These are phyloP conservation scores for Ptychobarbus kaznakovi DNA, from an alignment of 2,797 vertebrate genomes.

Conservation along the genomic window DNA sequence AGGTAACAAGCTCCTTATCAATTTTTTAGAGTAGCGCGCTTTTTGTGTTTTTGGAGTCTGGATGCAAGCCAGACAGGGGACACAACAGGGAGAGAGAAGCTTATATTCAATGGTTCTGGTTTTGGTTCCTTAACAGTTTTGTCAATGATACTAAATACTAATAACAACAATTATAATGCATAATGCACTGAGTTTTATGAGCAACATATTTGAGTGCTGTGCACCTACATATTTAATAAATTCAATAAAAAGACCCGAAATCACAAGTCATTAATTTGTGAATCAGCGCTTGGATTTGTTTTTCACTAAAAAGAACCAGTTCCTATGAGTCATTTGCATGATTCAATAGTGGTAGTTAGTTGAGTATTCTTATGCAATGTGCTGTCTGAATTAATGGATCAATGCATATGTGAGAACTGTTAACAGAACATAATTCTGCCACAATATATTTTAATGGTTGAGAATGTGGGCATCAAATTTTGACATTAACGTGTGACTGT, in stretches of 20 bases:
- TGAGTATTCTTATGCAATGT: neutral
- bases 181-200: neutral
- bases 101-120: neutral
- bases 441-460: neutral
- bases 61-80: constrained; percentile 7
- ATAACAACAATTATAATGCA: neutral
- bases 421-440: neutral
- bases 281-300: neutral
- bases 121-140: neutral
- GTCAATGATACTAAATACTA: neutral
- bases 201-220: neutral
- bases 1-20: constrained; percentile 73
- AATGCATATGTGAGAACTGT: neutral
- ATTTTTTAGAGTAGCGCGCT: constrained; percentile 45
- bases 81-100: neutral
- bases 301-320: neutral
- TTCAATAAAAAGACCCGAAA: neutral
- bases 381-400: neutral
- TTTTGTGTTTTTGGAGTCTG: constrained; percentile 40
- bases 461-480: neutral
- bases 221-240: neutral
- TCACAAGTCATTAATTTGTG: neutral
- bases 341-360: neutral
- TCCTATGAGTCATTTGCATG: neutral
- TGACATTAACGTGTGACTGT: neutral